Evolutionary conservation across 1,140 invertebrate genomes (phyloP).

Genomic region (Apis mellifera): Amel_HAv3.1 CM009937.2:7442501-7443000

Average conservation of each 20-base stretch:
- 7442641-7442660: conserved; percentile 38
- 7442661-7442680: conserved; percentile 20
- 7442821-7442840: background rate
- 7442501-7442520: conserved; percentile 57
- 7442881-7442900: too few relatives aligned
- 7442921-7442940: too few relatives aligned
- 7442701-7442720: conserved; percentile 14
- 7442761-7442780: background rate
- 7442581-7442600: conserved; percentile 53
- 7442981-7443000: too few relatives aligned
- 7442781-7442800: background rate
- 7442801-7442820: background rate
- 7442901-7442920: too few relatives aligned
- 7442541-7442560: conserved; percentile 70
- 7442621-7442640: conserved; percentile 63
- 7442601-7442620: conserved; percentile 66
- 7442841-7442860: background rate
- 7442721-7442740: conserved; percentile 44
- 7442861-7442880: background rate
- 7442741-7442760: conserved; percentile 13
- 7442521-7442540: conserved; percentile 58
- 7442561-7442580: conserved; percentile 62
- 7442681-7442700: conserved; percentile 28
- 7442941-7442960: too few relatives aligned
- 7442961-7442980: too few relatives aligned